Evolutionary conservation across 2,888 invertebrate species (phyloP), one percentile per base, ranked within the genome.

Genomic region (Perithous albicinctus): DNA sequence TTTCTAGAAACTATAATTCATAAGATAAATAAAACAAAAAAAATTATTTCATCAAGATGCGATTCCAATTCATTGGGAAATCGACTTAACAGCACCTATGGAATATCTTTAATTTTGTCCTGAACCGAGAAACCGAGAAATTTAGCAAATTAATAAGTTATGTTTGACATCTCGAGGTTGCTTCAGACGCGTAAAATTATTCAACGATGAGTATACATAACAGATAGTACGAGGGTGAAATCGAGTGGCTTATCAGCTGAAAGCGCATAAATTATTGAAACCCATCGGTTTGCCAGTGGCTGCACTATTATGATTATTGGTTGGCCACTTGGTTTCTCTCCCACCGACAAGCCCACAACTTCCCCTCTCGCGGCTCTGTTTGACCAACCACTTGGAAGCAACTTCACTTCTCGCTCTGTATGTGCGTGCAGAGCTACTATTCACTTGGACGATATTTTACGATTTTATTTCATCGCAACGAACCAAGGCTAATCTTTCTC

Each of bases 401-500:
- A 83, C 75, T 81, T 78, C 69, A 51, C 61, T 73, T 18, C 63
- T 64, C 54, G 46, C 67, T 82, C 87, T 73, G 83, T 80, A 79
- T n/a, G 26, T 26, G 26, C 54, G n/a, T 54, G 48, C 48, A 12
- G 12, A 23, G 26, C 56, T 56, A 56, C 79, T 75, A 78, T 77
- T 80, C 79, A 43, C 26, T 43, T 66, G 10, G 48, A 43, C 41
- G 38, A 56, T 41, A 38, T 18, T 38, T 48, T 32, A 38, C 70
- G 29, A 15, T 46, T 56, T 32, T 41, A 2, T 48, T 56, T 70
- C n/a, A 2, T 23, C 38, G 38, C 38, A 23, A 4, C 54, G 51
- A 54, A 35, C 32, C 48, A 8, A 70, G 61, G 26, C 48, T 46
- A 35, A 51, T 51, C 23, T 56, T 12, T 48, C 48, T 51, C 63